These are phyloP conservation scores for Diarsia rubi DNA, from an alignment of 2,888 invertebrate species.

Conservation along the genomic window DNA sequence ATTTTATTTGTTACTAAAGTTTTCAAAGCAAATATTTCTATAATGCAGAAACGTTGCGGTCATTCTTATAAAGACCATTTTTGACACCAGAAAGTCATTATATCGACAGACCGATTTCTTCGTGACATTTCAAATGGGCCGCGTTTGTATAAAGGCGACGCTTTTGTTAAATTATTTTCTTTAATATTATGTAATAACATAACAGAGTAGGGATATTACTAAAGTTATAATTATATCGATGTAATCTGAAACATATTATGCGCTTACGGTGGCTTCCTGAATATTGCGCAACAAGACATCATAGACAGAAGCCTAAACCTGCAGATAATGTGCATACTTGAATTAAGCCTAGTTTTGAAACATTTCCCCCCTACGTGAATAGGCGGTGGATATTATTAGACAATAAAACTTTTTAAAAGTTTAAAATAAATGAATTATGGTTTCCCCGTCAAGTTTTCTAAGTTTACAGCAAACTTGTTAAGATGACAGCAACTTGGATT, in stretches of 20 bases:
- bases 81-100: not conserved
- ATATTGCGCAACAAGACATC: not conserved
- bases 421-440: not conserved
- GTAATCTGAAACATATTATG: not conserved
- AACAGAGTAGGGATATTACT: not conserved
- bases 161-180: not conserved
- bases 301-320: not conserved
- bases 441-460: not conserved
- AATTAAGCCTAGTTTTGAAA: not conserved
- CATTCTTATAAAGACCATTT: not conserved
- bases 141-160: not conserved
- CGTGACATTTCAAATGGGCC: not conserved
- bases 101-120: not conserved
- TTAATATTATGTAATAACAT: not conserved
- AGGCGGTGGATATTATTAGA: not conserved
- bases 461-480: not conserved
- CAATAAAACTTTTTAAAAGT: not conserved
- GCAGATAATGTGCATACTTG: not conserved
- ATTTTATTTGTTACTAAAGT: not conserved
- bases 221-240: not conserved
- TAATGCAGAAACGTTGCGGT: not conserved
- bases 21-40: not conserved
- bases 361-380: not conserved
- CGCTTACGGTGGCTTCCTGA: conserved; percentile 19
- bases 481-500: not conserved